A percentile compares a stretch with the other conserved stretches of the same genome.
Evolutionary conservation across 2,797 vertebrate genomes (phyloP).

Genomic region (Sphenopsis melanotis): DNA sequence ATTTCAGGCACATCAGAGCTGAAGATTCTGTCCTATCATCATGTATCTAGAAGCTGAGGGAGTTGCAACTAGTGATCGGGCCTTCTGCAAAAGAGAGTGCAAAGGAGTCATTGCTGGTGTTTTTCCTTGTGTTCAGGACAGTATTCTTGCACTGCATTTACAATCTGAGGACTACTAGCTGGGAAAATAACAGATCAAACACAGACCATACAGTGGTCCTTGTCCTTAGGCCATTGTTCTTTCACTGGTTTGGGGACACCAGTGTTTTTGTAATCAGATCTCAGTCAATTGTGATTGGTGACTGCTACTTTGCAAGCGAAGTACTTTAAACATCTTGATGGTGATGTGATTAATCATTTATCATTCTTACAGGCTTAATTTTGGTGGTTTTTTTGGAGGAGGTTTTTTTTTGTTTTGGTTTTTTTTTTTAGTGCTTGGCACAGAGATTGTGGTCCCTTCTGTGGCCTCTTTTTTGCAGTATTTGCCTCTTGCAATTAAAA

Average conservation of each 20-base stretch:
- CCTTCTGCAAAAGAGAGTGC: neutral
- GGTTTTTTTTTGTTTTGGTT: neutral
- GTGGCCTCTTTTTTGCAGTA: neutral
- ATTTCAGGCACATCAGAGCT: neutral
- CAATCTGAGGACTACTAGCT: neutral
- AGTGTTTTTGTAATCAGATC: neutral
- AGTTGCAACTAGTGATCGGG: neutral
- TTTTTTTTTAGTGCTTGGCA: neutral
- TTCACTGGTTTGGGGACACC: neutral
- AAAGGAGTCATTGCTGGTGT: neutral
- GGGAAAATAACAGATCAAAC: neutral
- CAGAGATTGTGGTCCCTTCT: neutral
- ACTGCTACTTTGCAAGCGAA: neutral
- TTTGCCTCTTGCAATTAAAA: neutral
- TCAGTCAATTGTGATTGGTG: neutral
- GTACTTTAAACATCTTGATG: neutral
- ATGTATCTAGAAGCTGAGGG: neutral
- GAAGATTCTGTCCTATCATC: neutral
- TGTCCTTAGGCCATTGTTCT: neutral
- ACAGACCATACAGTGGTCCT: neutral
- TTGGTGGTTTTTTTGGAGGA: accelerated
- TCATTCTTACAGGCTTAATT: neutral
- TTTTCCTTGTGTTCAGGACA: neutral
- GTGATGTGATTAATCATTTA: neutral
- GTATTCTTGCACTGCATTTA: neutral